Evolutionary conservation across 2,888 invertebrate species (phyloP).

Genomic region (Napeogenes sylphis): DNA sequence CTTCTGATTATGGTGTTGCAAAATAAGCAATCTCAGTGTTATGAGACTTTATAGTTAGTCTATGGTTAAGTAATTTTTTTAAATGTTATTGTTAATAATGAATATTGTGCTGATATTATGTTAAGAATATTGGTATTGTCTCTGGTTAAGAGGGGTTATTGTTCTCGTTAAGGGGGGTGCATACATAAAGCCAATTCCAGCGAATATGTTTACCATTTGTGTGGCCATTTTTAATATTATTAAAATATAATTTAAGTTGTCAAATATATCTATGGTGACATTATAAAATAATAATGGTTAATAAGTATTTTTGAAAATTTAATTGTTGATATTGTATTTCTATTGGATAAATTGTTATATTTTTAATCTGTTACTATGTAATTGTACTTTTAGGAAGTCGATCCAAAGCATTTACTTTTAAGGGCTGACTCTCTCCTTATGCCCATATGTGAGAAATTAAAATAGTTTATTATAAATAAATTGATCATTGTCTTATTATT

Average conservation of each 20-base stretch:
- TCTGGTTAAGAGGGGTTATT: neutral
- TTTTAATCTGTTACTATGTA: neutral
- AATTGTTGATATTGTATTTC: slow-evolving; percentile 31
- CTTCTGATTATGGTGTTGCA: slow-evolving; percentile 42
- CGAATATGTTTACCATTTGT: too few species aligned
- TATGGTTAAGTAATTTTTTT: slow-evolving; percentile 12
- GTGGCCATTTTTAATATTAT: too few species aligned
- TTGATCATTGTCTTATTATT: neutral
- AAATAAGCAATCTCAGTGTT: slow-evolving; percentile 30
- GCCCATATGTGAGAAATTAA: neutral
- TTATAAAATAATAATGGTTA: neutral
- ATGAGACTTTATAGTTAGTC: slow-evolving; percentile 23
- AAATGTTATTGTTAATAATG: slow-evolving; percentile 12
- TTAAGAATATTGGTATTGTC: slow-evolving; percentile 8
- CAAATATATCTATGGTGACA: neutral
- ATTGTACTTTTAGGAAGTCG: slow-evolving; percentile 25
- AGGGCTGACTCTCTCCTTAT: slow-evolving; percentile 6
- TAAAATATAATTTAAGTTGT: too few species aligned
- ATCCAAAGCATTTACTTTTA: slow-evolving; percentile 59
- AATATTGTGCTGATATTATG: slow-evolving; percentile 42
- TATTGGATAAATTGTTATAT: slow-evolving; percentile 38
- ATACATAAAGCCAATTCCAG: slow-evolving; percentile 8
- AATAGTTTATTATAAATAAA: neutral
- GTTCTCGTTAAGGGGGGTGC: slow-evolving; percentile 7
- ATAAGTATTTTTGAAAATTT: neutral